phyloP scores from a whole-genome alignment of 2,797 vertebrate genomes.

The Argya squamiceps region DNA sequence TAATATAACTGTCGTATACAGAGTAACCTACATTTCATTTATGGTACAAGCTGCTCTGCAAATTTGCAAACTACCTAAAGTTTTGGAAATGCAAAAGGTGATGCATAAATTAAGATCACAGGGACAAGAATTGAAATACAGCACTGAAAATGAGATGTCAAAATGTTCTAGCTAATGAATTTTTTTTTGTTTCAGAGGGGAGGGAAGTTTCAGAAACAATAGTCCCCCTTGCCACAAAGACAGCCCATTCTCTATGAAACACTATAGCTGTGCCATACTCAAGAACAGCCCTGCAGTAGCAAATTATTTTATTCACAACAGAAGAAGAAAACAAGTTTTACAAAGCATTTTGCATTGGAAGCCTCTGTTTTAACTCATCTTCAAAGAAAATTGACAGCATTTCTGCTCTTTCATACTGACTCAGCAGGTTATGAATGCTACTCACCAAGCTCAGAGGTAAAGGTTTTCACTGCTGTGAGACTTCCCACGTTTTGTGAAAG shows the following conservation, averaged over 20 bases:
- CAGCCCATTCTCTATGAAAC: background rate
- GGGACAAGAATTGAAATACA: background rate
- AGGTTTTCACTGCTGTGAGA: background rate
- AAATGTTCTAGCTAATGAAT: background rate
- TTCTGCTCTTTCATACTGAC: background rate
- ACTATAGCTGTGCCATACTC: background rate
- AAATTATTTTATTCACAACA: slow-evolving; percentile 15
- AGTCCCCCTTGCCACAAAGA: background rate
- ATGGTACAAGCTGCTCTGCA: background rate
- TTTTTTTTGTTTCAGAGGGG: background rate
- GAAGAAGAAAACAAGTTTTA: background rate
- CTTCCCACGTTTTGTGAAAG: background rate
- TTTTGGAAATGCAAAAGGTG: background rate
- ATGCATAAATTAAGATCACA: background rate
- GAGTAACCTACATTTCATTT: background rate
- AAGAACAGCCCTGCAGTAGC: background rate
- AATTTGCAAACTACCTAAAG: background rate
- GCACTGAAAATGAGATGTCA: background rate
- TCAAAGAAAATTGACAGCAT: background rate
- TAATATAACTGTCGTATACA: background rate
- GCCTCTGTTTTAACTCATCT: background rate
- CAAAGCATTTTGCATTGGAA: background rate
- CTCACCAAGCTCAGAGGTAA: background rate
- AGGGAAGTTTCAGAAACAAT: slow-evolving; percentile 14
- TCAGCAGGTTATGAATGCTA: background rate